Evolutionary conservation across 2,797 vertebrate species (phyloP), one percentile per base, ranked within the genome.

Genomic region (Microctenopoma steveboyesi): DNA sequence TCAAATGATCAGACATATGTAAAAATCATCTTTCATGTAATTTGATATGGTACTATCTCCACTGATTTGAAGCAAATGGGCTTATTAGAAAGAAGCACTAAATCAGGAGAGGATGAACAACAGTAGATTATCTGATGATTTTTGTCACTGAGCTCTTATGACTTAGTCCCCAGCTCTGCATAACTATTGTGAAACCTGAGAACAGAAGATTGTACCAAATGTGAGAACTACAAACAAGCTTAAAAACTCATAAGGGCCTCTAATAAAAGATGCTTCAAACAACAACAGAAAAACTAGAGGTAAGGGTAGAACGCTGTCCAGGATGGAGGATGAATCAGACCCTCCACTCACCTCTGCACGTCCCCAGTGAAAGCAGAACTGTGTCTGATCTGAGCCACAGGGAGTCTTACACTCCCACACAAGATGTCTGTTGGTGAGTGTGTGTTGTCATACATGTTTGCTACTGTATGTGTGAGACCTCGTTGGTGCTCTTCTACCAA

Each of bases 231-330:
- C 6, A 53, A 56, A 66, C 43, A 46, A 64, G 72, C 52, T 45
- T 35, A 33, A 59, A 74, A 69, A 80, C 54, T 64, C 59, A 67
- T 5, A 39, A 16, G 62, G n/a, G 18, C 33, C 57, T 88, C 79
- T 84, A 73, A 87, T 83, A 76, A 49, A 39, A 57, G 59, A 12
- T n/a, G 48, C 71, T 86, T 85, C 81, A 88, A 87, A 88, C 78
- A 75, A 30, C 58, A 68, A 54, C 46, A 45, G 16, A 67, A 59
- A 68, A 72, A 71, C 45, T 7, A 14, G 47, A 70, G 69, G 66
- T 22, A 64, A 13, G 72, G 63, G 64, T 51, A 53, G 57, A 79
- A 28, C 69, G 46, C 10, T 49, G 58, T 70, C 74, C 72, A 72
- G 62, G 70, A 71, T 57, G 33, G 62, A 73, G 68, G 67, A 83